A percentile compares a stretch with the other conserved stretches of the same genome.
Conservation (phyloP, 1,140 invertebrate species). For the Dufourea novaeangliae region DNA sequence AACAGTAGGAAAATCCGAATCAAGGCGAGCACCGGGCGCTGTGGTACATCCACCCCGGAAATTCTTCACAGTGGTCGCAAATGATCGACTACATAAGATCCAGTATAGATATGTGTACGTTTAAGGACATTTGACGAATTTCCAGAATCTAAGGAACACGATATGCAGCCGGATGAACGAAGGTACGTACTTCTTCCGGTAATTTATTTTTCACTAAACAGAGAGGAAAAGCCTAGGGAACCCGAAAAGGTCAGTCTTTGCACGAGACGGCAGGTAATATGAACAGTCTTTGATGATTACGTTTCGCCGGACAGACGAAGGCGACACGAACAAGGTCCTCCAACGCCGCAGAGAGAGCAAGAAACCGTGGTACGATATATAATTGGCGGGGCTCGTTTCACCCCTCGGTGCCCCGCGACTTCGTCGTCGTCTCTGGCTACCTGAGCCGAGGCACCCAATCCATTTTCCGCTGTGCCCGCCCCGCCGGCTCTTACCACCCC, state of each 20-base stretch:
- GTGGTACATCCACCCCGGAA: too few species aligned
- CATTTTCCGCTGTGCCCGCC: conserved; percentile 62
- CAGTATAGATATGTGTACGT: background rate
- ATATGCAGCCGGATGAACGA: background rate
- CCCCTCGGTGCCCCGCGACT: conserved; percentile 12
- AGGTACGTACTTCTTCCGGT: too few species aligned
- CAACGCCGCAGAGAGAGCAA: background rate
- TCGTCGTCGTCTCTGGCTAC: conserved; percentile 59
- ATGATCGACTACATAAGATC: too few species aligned
- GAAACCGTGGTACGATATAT: too few species aligned
- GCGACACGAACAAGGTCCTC: too few species aligned
- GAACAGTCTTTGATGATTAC: background rate
- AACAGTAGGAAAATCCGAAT: too few species aligned
- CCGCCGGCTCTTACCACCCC: conserved; percentile 41
- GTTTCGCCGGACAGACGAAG: background rate
- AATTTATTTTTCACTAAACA: too few species aligned
- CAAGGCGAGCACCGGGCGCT: too few species aligned
- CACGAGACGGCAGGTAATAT: background rate
- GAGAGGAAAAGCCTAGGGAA: background rate
- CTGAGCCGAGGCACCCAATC: conserved; percentile 67
- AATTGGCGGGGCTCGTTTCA: conserved; percentile 1
- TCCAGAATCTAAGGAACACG: background rate
- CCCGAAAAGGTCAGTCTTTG: background rate
- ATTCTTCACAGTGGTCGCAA: too few species aligned
- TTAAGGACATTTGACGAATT: too few species aligned